These are phyloP conservation scores for Cataglyphis livida DNA, from an alignment of 2,888 invertebrate species.

Conservation along the genomic window DNA sequence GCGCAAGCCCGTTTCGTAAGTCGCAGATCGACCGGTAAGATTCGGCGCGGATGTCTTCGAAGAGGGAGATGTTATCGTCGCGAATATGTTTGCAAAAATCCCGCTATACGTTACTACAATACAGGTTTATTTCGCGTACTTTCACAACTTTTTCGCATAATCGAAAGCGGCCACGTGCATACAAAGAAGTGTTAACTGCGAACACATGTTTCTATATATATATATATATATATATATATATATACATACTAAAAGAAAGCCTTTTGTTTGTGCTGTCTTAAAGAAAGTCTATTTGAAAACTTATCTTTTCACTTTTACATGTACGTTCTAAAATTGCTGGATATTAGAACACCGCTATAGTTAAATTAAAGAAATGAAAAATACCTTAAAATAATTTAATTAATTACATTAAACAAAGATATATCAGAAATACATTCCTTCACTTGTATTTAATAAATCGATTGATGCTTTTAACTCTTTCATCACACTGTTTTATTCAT, in stretches of 20 bases:
- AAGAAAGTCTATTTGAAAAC: not conserved
- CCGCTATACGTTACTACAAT: constrained; percentile 27
- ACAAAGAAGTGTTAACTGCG: constrained; percentile 18
- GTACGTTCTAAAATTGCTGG: not conserved
- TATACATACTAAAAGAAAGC: not conserved
- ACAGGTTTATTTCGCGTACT: constrained; percentile 18
- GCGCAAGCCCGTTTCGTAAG: constrained; percentile 32
- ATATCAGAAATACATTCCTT: not conserved
- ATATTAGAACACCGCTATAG: not conserved
- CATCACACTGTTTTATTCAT: constrained; percentile 1
- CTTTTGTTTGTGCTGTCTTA: not conserved
- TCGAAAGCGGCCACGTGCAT: constrained; percentile 45
- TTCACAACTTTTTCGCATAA: constrained; percentile 42
- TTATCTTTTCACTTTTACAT: no score
- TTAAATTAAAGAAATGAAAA: not conserved
- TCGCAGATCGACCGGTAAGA: constrained; percentile 53
- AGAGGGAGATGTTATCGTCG: constrained; percentile 36
- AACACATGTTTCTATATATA: constrained; percentile 26
- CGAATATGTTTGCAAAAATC: constrained; percentile 38
- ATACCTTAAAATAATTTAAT: not conserved
- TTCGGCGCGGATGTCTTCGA: constrained; percentile 27
- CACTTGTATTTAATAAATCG: not conserved
- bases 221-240: no score
- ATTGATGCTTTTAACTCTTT: not conserved
- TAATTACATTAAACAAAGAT: not conserved